Base-by-base conservation (phyloP, 2,888 invertebrate genomes). In the Rhingia rostrata region DNA sequence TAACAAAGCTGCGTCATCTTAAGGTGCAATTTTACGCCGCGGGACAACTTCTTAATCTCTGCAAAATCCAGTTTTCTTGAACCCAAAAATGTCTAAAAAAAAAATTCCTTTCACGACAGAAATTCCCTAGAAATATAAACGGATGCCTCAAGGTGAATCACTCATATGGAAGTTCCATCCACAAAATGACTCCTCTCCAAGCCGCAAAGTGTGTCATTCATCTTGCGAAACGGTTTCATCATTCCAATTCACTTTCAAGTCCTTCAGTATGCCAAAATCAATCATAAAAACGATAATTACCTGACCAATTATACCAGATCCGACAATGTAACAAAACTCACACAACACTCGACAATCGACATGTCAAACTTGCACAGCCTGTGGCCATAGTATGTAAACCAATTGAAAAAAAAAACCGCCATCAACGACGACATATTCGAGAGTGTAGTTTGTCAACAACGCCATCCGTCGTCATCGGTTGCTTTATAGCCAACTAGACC, bases 401-500 rank as follows among this genome's bases (percentile, higher is more conserved):
- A 66, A 53, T 58, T 58, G 3, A 35, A 47, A 39, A 22, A 14
- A 43, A 39, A 35, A 43, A 41, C 49, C 22, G 33, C 6, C 22
- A 22, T 22, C 22, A 22, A 22, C 22, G 22, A 22, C 2, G 22
- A 22, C 22, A 22, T 22, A 22, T 22, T 43, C 64, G 12, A 54
- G 30, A 51, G 41, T 56, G 67, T 43, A 66, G 54, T 80, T 67
- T 80, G 79, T 67, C 79, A 79, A 72, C 79, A 73, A 30, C 39
- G 9, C 32, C 74, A 47, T 53, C 66, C 74, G 39, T 53, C 66
- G 41, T 35, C 53, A 33, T 41, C 41, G 7, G 41, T n/a, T 12
- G n/a, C 14, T 66, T 80, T 69, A 74, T 54, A 61, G 41, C 53
- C 66, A 53, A 61, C 66, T 43, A 82, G 75, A 77, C 82, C 77